A percentile compares a stretch with the other conserved stretches of the same genome.
Conservation (phyloP, 2,113 vertebrate species). For the Mirounga angustirostris region DNA sequence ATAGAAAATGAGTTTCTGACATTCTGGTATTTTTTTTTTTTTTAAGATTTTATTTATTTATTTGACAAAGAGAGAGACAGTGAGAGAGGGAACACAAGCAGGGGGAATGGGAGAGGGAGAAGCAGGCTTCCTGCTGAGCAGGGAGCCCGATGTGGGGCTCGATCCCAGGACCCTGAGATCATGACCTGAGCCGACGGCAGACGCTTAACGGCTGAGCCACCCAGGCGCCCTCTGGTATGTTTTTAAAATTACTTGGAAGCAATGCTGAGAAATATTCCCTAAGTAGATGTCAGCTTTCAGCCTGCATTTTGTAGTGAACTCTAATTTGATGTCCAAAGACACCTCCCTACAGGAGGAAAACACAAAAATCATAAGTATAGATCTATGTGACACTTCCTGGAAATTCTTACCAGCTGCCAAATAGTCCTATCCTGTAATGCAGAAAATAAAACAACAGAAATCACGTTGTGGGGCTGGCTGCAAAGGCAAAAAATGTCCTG, state of each 20-base stretch:
- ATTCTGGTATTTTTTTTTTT: not conserved
- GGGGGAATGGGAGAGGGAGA: too few species aligned
- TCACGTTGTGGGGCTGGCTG: not conserved
- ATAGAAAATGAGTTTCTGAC: constrained; percentile 31
- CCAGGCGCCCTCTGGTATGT: not conserved
- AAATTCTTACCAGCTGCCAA: not conserved
- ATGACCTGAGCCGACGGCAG: too few species aligned
- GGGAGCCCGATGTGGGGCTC: too few species aligned
- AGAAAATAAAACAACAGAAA: constrained; percentile 17
- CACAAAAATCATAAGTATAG: not conserved
- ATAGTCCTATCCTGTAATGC: not conserved
- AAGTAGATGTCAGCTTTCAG: not conserved
- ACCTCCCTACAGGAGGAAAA: not conserved
- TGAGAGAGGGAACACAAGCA: too few species aligned
- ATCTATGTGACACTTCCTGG: not conserved
- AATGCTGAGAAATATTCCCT: constrained; percentile 41
- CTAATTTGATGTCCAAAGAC: not conserved
- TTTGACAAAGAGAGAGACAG: too few species aligned
- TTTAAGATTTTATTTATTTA: too few species aligned
- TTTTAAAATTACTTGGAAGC: constrained; percentile 37
- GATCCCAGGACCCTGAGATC: too few species aligned
- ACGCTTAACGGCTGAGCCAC: too few species aligned
- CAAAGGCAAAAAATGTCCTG: not conserved
- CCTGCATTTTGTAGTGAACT: not conserved
- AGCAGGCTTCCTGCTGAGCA: too few species aligned